These are phyloP conservation scores for Eueremaeus valkanovi DNA, from an alignment of 2,888 invertebrate genomes.

Conservation along the genomic window DNA sequence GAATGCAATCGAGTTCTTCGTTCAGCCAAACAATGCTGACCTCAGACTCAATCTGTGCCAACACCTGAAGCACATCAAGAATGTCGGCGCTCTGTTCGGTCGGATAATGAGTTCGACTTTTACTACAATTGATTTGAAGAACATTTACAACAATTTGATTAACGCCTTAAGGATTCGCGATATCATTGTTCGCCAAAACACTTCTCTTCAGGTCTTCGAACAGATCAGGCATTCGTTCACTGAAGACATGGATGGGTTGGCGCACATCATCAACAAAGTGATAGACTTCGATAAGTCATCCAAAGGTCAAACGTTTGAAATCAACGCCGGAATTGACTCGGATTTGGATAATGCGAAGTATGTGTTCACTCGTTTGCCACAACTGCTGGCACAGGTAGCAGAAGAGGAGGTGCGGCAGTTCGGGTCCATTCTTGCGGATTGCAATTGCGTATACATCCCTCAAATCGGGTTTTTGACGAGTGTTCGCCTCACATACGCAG, in stretches of 20 bases:
- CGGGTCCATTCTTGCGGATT: slow-evolving; percentile 3
- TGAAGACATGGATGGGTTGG: slow-evolving; percentile 21
- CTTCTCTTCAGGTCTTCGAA: background rate
- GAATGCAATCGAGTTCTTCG: slow-evolving; percentile 49
- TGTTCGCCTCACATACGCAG: background rate
- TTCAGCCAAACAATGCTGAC: background rate
- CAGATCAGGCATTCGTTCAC: background rate
- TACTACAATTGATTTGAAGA: slow-evolving; percentile 13
- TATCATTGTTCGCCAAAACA: background rate
- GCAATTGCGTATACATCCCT: slow-evolving; percentile 54
- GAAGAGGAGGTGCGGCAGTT: background rate
- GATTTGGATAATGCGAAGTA: slow-evolving; percentile 37
- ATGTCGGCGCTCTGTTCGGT: slow-evolving; percentile 21
- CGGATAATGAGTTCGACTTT: slow-evolving; percentile 19
- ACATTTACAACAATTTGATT: slow-evolving; percentile 16
- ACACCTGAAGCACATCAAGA: slow-evolving; percentile 33
- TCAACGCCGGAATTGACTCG: slow-evolving; percentile 37
- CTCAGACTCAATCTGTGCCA: background rate
- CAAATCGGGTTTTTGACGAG: slow-evolving; percentile 55
- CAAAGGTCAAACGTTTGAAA: slow-evolving; percentile 31
- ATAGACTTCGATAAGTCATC: slow-evolving; percentile 33
- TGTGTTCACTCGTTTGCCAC: slow-evolving; percentile 16
- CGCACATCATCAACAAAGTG: background rate
- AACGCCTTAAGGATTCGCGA: slow-evolving; percentile 17
- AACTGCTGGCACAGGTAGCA: background rate